phyloP scores from a whole-genome alignment of 2,113 vertebrate species.

The Ailurus styani region DNA sequence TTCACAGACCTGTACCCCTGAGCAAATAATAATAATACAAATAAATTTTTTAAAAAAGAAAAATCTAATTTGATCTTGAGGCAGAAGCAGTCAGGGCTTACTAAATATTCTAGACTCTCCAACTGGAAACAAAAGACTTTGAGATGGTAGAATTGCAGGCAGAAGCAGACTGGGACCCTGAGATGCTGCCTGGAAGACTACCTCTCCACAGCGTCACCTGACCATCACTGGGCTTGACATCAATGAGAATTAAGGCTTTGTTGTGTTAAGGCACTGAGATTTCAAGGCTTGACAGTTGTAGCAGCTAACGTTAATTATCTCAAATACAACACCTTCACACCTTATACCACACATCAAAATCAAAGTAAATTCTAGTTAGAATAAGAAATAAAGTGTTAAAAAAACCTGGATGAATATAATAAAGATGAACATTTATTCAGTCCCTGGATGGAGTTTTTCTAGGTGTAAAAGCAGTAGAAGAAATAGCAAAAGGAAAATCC shows the following conservation, averaged over 20 bases:
- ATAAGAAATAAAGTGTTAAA: constrained; percentile 19
- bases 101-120: background rate
- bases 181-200: background rate
- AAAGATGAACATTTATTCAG: background rate
- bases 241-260: background rate
- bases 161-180: background rate
- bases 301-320: background rate
- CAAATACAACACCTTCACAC: background rate
- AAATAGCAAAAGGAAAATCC: background rate
- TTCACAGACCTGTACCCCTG: too few relatives aligned
- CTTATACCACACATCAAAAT: background rate
- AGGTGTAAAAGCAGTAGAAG: background rate
- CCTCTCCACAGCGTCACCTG: background rate
- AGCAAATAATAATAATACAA: too few relatives aligned
- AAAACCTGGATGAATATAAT: background rate
- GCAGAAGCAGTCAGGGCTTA: background rate
- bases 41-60: too few relatives aligned
- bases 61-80: background rate
- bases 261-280: background rate
- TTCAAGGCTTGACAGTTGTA: background rate
- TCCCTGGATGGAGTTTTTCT: background rate
- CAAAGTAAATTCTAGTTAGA: background rate
- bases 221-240: background rate
- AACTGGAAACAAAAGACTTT: background rate
- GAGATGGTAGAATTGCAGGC: background rate